Evolutionary conservation across 1,140 invertebrate species (phyloP).

Genomic region (Olivierus martensii): DNA sequence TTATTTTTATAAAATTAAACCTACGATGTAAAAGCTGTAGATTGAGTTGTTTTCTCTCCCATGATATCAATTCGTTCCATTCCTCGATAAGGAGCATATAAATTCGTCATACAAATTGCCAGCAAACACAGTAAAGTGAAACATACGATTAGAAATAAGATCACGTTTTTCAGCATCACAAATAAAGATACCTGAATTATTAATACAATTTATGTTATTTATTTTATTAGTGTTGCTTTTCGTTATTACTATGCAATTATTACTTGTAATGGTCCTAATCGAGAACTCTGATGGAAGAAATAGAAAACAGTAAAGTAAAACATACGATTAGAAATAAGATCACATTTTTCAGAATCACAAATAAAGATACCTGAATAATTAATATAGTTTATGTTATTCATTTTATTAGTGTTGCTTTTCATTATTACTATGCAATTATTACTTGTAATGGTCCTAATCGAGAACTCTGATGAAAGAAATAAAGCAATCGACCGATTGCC

Average conservation of each 20-base stretch:
- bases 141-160: not conserved
- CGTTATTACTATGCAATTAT: too few species aligned
- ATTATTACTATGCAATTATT: not conserved
- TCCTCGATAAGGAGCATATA: constrained; percentile 8
- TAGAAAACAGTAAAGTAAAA: constrained; percentile 1
- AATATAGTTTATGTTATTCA: too few species aligned
- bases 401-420: too few species aligned
- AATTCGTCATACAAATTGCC: not conserved
- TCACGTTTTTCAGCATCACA: constrained; percentile 6
- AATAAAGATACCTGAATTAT: constrained; percentile 5
- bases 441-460: constrained; percentile 8
- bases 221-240: too few species aligned
- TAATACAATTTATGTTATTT: too few species aligned
- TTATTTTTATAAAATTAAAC: not conserved
- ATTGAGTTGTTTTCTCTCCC: not conserved
- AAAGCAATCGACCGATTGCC: constrained; percentile 36
- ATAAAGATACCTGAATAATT: constrained; percentile 5
- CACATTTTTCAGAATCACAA: constrained; percentile 7
- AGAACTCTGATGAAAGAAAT: constrained; percentile 8
- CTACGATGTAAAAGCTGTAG: constrained; percentile 1
- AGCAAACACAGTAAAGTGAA: constrained; percentile 1
- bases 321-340: not conserved
- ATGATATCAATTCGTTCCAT: not conserved
- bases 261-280: constrained; percentile 9
- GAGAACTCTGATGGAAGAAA: constrained; percentile 6